phyloP scores from a whole-genome alignment of 2,797 vertebrate genomes.

The Harpagifer antarcticus region DNA sequence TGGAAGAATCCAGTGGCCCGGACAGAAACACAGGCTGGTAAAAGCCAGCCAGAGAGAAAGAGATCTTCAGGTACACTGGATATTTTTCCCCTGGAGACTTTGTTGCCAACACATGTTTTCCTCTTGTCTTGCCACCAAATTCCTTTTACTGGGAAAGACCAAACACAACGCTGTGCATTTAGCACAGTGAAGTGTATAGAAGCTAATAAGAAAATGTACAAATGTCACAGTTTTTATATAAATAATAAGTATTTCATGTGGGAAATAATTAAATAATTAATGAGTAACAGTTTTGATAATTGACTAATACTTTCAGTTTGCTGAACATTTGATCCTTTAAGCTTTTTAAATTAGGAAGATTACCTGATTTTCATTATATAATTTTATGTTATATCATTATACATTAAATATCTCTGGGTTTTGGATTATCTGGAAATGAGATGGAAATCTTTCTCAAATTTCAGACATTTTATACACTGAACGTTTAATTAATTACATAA shows the following conservation, averaged over 20 bases:
- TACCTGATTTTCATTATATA: neutral
- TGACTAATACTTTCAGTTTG: too few species aligned
- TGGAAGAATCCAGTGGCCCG: conserved; percentile 73
- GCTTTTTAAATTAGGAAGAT: neutral
- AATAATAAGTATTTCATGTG: too few species aligned
- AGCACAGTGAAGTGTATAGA: neutral
- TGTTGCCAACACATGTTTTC: conserved; percentile 69
- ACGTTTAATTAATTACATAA: too few species aligned
- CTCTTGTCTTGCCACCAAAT: conserved; percentile 41
- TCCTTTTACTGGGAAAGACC: conserved; percentile 25
- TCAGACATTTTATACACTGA: neutral
- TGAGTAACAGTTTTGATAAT: neutral
- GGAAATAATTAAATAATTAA: neutral
- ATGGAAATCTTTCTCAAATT: neutral
- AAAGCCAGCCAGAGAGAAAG: conserved; percentile 59
- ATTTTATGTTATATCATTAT: neutral
- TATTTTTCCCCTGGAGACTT: conserved; percentile 60
- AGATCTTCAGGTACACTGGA: conserved; percentile 74
- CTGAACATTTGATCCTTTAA: neutral
- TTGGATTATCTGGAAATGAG: neutral
- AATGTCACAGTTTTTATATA: neutral
- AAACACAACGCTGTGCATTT: conserved; percentile 17
- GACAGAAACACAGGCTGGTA: conserved; percentile 66
- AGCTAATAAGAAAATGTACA: neutral
- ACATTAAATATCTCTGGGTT: neutral